Percentiles rank a stretch among this genome's conserved stretches.
These are phyloP conservation scores for Laspeyria flexula DNA, from an alignment of 2,888 invertebrate species.

Conservation along the genomic window DNA sequence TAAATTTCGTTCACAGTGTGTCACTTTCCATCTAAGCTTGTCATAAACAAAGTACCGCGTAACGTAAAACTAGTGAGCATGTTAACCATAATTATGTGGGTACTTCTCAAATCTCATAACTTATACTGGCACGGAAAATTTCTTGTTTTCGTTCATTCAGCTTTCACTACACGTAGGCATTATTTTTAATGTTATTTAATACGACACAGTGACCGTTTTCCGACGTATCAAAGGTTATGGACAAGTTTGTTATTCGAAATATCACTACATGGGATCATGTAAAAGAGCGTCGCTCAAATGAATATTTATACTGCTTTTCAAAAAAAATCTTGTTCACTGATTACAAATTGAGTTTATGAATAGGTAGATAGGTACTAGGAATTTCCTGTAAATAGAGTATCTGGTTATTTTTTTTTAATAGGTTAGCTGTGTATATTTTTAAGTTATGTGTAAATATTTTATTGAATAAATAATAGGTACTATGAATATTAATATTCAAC, in stretches of 20 bases:
- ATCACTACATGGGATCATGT: neutral
- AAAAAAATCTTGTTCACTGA: neutral
- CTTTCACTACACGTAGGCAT: conserved; percentile 71
- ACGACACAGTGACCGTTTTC: conserved; percentile 69
- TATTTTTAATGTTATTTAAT: conserved; percentile 74
- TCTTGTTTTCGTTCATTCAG: conserved; percentile 53
- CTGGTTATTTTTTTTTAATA: too few relatives aligned
- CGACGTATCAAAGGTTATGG: conserved; percentile 57
- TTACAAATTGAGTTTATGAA: too few relatives aligned
- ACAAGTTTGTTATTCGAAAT: conserved; percentile 42
- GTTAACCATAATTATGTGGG: conserved; percentile 21
- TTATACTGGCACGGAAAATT: conserved; percentile 48
- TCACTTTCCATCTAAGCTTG: conserved; percentile 22
- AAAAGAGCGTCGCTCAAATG: neutral
- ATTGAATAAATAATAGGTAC: too few relatives aligned
- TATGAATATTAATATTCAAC: too few relatives aligned
- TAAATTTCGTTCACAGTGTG: neutral
- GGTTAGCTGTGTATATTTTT: too few relatives aligned
- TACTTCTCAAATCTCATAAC: conserved; percentile 50
- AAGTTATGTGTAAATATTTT: too few relatives aligned
- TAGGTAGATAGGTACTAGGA: too few relatives aligned
- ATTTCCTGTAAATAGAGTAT: too few relatives aligned
- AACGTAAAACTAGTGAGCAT: conserved; percentile 23
- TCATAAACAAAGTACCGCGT: conserved; percentile 24
- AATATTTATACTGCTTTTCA: neutral